Base-by-base conservation (phyloP, 2,113 vertebrate genomes). In the Sebastes schlegelii region DNA sequence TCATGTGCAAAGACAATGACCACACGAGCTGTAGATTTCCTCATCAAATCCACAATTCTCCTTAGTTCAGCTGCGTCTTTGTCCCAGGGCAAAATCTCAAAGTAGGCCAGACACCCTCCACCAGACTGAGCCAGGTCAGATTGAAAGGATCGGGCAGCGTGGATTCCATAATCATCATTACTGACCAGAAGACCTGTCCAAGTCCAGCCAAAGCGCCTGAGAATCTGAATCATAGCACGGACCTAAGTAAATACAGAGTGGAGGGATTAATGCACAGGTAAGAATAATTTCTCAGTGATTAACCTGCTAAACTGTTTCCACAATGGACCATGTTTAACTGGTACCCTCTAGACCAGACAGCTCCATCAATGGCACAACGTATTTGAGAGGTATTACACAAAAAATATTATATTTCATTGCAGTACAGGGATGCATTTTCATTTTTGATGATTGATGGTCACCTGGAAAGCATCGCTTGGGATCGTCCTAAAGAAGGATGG, bases 1-100 rank as follows among this genome's bases (percentile, higher is more conserved):
- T 86, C 78, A 16, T 91, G 90, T 34, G 82, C 86, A 79, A 91
- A 91, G 8, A 80, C 90, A 54, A 91, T 85, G 58, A 91, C 79
- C 21, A 91, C 90, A 21, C 40, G 58, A 66, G 88, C 86, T 51
- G 79, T 83, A 7, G 90, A 91, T 76, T n/a, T 62, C 68, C 79
- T 84, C 34, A 95, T 93, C 12, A 90, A 64, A 6, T 66, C 17
- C 21, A 93, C 91, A n/a, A 95, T 95, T 46, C 69, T 91, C 10
- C 19, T 57, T 0, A 92, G 58, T 76, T 92, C 54, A 8, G 84
- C 85, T 88, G 8, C 58, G 21, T 91, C 87, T 43, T 82, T 34
- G 54, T 5, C 80, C 70, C 79, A 83, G 12, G 93, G 93, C 60
- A 95, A 83, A 46, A 92, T 84, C 57, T 95, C 92, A 2, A 82